phyloP scores from a whole-genome alignment of 2,113 vertebrate genomes.

The Oxygymnocypris stewartii region DNA sequence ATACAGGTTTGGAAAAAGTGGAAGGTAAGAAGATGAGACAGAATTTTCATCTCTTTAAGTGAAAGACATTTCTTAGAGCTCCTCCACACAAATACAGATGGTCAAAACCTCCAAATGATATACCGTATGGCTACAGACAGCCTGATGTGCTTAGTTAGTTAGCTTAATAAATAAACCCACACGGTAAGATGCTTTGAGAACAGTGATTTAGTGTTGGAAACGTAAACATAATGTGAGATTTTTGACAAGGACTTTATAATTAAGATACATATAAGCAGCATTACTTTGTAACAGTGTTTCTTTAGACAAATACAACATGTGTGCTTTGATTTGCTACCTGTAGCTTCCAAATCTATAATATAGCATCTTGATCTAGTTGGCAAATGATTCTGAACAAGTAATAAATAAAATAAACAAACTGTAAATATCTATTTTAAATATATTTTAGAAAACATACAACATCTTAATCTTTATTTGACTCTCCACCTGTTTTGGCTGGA shows the following conservation, averaged over 20 bases:
- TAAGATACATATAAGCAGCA: slow-evolving; percentile 69
- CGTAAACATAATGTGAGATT: slow-evolving; percentile 54
- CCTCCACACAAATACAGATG: slow-evolving; percentile 29
- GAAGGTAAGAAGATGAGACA: too few relatives aligned
- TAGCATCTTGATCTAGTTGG: slow-evolving; percentile 62
- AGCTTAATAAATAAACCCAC: slow-evolving; percentile 61
- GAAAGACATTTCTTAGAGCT: slow-evolving; percentile 14
- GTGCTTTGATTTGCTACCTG: slow-evolving; percentile 64
- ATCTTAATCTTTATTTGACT: slow-evolving; percentile 30
- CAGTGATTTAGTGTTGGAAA: slow-evolving; percentile 43
- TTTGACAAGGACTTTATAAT: slow-evolving; percentile 60
- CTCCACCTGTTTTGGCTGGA: slow-evolving; percentile 39
- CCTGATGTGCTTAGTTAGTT: background rate
- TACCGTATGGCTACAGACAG: slow-evolving; percentile 59
- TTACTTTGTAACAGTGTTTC: slow-evolving; percentile 54
- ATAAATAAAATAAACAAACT: slow-evolving; percentile 35
- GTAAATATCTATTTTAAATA: slow-evolving; percentile 64
- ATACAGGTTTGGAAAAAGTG: too few relatives aligned
- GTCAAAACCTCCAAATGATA: background rate
- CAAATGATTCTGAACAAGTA: slow-evolving; percentile 67
- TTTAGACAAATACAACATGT: slow-evolving; percentile 59
- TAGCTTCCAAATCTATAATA: slow-evolving; percentile 57
- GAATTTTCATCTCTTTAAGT: background rate
- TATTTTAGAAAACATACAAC: slow-evolving; percentile 62
- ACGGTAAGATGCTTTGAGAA: background rate